These are phyloP conservation scores for Nasonia vitripennis DNA, from an alignment of 1,140 invertebrate genomes.

Conservation along the genomic window DNA sequence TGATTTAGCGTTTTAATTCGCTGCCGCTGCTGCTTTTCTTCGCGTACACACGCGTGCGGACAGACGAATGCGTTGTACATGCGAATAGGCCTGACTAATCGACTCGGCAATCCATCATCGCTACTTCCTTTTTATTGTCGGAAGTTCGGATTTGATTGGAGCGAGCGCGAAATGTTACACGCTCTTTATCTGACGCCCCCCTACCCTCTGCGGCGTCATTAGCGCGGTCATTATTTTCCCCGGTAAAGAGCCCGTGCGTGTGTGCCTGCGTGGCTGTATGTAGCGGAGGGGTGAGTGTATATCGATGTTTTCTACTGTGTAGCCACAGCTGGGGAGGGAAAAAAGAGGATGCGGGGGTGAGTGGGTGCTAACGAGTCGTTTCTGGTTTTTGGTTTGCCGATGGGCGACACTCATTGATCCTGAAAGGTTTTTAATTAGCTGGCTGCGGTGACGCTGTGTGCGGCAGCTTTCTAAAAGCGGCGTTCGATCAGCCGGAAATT, in stretches of 20 bases:
- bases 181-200: constrained; percentile 3
- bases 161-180: not conserved
- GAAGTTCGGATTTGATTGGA: constrained; percentile 31
- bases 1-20: constrained; percentile 40
- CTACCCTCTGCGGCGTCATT: not conserved
- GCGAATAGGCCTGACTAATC: constrained; percentile 15
- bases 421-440: not conserved
- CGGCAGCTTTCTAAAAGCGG: too few relatives aligned
- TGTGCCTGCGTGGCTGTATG: not conserved
- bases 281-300: not conserved
- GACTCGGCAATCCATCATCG: constrained; percentile 30
- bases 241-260: not conserved
- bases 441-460: too few relatives aligned
- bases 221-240: not conserved
- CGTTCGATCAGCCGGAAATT: too few relatives aligned
- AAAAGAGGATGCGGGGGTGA: not conserved
- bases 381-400: not conserved
- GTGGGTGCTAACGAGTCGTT: not conserved
- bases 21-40: not conserved
- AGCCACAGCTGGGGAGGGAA: not conserved
- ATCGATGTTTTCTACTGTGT: not conserved
- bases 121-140: constrained; percentile 6
- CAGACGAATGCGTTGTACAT: not conserved
- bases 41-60: not conserved
- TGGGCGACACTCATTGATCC: too few relatives aligned